These are phyloP conservation scores for Sebastes wilsoni DNA, from an alignment of 2,797 vertebrate species.

Conservation along the genomic window DNA sequence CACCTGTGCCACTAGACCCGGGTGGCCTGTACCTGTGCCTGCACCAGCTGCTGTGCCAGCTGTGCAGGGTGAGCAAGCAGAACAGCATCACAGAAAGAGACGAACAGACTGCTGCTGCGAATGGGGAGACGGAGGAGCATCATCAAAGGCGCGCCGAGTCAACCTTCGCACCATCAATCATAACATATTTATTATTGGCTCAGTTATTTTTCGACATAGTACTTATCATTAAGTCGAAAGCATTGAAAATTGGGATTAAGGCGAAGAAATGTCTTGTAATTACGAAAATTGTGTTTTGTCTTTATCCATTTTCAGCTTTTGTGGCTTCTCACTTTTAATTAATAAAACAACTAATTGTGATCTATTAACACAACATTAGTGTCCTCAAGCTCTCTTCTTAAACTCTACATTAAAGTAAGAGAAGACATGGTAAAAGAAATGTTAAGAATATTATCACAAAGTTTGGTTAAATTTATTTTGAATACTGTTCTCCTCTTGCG, in stretches of 20 bases:
- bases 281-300: neutral
- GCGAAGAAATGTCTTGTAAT: neutral
- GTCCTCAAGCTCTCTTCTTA: neutral
- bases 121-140: conserved; percentile 8
- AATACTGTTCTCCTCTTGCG: neutral
- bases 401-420: neutral
- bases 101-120: conserved; percentile 35
- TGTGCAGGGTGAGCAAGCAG: conserved; percentile 28
- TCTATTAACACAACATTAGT: neutral
- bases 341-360: neutral
- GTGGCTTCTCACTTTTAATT: neutral
- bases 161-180: conserved; percentile 1
- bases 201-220: neutral
- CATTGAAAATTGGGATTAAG: neutral
- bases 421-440: neutral
- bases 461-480: neutral
- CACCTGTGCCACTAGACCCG: conserved; percentile 11
- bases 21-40: conserved; percentile 31
- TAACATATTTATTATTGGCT: neutral
- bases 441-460: neutral
- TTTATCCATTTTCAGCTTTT: neutral
- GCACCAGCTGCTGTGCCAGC: conserved; percentile 54
- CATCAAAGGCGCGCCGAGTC: conserved; percentile 28
- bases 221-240: neutral
- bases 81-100: conserved; percentile 14